These are phyloP conservation scores for Leptopilina syphax DNA, from an alignment of 2,888 invertebrate genomes.

Conservation along the genomic window DNA sequence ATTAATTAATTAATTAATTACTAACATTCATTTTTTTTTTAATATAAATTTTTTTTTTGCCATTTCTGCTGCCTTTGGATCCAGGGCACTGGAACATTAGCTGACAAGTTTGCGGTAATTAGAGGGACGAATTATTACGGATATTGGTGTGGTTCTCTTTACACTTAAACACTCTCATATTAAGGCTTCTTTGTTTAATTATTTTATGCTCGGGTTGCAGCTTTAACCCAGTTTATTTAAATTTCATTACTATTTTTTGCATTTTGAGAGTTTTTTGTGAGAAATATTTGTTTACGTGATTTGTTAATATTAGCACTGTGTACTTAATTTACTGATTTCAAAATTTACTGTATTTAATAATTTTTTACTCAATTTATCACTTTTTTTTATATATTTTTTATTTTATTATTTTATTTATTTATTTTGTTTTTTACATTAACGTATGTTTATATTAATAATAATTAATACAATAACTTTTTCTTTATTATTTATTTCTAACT, in stretches of 20 bases:
- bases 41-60: slow-evolving; percentile 53
- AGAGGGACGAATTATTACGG: slow-evolving; percentile 47
- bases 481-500: no score
- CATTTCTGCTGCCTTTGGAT: slow-evolving; percentile 66
- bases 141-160: slow-evolving; percentile 39
- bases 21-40: slow-evolving; percentile 37
- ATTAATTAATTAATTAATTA: background rate
- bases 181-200: background rate
- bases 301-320: no score
- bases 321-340: no score
- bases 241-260: background rate
- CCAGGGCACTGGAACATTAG: slow-evolving; percentile 69
- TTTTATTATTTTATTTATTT: background rate
- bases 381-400: background rate
- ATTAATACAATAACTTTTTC: no score
- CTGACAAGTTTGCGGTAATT: slow-evolving; percentile 76
- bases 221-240: background rate
- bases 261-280: background rate
- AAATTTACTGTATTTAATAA: no score
- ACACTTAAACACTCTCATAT: background rate
- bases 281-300: background rate
- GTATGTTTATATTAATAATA: no score
- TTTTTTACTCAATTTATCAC: no score
- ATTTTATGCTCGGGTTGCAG: background rate
- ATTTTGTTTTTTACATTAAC: no score